Evolutionary conservation across 1,140 invertebrate species (phyloP), one percentile per base, ranked within the genome.

Genomic region (Brachionus rotundiformis): DNA sequence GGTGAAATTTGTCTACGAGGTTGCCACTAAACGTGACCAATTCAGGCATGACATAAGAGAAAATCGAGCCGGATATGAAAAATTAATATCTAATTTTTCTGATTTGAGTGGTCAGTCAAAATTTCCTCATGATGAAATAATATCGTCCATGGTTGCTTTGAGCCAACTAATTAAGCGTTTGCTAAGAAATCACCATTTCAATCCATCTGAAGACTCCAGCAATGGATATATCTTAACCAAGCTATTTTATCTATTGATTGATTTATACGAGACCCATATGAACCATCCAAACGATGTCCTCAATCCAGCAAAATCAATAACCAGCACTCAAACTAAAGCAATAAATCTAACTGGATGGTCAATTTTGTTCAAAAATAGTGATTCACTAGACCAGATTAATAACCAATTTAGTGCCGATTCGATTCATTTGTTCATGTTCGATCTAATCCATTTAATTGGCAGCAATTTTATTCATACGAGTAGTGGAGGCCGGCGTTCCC

Each of bases 401-500:
- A 39, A 73, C 23, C 68, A 73, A 47, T 73, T 73, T 10, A 73
- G 41, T 25, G 31, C 47, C 11, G 76, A 79, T 16, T 79, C 76
- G 4, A 59, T 79, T 31, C 76, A 79, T 79, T 63, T 79, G 47
- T 79, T 31, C 47, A 79, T 79, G 76, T 79, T 79, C 29, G 76
- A 79, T 39, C 23, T 79, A 3, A 79, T 79, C 4, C 76, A 79
- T 54, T 41, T 79, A 25, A 79, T 79, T 36, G 76, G 76, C 44
- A 63, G 31, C 33, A 79, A 79, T 59, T 79, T 79, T 41, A 79
- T 79, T 11, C 76, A 79, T 8, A n/a, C 59, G n/a, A 63, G 47
- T 8, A 19, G 16, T 19, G 31, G 19, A 36, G 59, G 33, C 8
- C n/a, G 36, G 4, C 31, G n/a, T 1, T 59, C 31, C 3, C 76